Base-by-base conservation (phyloP, 2,888 invertebrate genomes). In the Drepanosiphum platanoidis region DNA sequence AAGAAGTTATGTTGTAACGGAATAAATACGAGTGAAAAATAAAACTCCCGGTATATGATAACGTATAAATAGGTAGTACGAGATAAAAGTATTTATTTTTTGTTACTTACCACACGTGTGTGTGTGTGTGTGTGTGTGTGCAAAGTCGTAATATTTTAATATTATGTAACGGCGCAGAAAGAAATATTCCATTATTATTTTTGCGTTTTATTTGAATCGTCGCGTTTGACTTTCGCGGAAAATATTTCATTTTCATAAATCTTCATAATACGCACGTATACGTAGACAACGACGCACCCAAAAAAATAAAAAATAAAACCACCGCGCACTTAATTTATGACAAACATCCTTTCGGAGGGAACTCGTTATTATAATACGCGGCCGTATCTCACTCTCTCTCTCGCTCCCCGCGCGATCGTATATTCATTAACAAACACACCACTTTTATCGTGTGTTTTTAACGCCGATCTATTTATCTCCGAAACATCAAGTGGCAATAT, bases 401-500 rank as follows among this genome's bases (percentile, higher is more conserved):
- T 15, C 11, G 13, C 11, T 11, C 52, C 4, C 18, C 52, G 1
- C 5, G 18, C 22, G 52, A 58, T 58, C 27, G 52, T 34, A 9
- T 70, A 9, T 70, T 52, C 80, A 70, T 70, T 80, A 70, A 80
- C 52, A 58, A 80, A 70, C 58, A 36, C 15, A n/a, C n/a, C n/a
- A n/a, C n/a, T n/a, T 34, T 22, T 36, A 27, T 9, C 34, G 79
- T 79, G 32, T 42, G 66, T 46, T 66, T 46, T 66, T 32, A 66
- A 46, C 68, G 36, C 52, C 46, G 46, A 34, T n/a, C 52, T 64
- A 68, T 79, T 27, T 52, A 66, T 80, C 68, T 70, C 30, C 4
- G 18, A 46, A 46, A 52, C 22, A 52, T 80, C 70, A 46, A 80
- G 80, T 36, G 52, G 70, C 11, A 30, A 36, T 58, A 58, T 70